Base-by-base conservation (phyloP, 2,797 vertebrate species). In the Sitta carolinensis region DNA sequence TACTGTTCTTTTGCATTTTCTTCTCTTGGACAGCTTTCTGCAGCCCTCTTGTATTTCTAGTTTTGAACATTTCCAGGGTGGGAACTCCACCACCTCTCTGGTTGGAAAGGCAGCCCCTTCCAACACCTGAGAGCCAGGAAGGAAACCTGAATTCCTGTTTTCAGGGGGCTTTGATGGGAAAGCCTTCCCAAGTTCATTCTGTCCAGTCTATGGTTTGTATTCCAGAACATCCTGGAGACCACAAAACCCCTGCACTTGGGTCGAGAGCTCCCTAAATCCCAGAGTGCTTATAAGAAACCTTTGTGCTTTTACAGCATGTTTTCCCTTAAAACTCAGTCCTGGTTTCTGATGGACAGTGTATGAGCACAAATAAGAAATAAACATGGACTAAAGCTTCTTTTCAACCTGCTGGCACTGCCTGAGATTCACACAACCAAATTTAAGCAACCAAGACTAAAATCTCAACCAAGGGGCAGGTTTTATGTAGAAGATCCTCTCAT, bases 271-370 rank as follows among this genome's bases (percentile, higher is more conserved):
- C 55, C 14, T 16, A 48, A 79, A 66, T 76, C n/a, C 20, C 76
- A 67, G 43, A 62, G 13, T 12, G 4, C 36, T 36, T 36, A 10
- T 32, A 42, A 38, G 52, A 54, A 73, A 47, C 13, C 4, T 57
- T 23, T 67, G 27, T 16, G 23, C 34, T 36, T 34, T 84, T 52
- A 43, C 34, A 50, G 42, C 16, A 36, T 51, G 9, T 38, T 58
- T 72, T 42, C 16, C 32, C 45, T 57, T 45, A 17, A 18, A 15
- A 81, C 45, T 1, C 2, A 68, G 47, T 75, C 4, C 38, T 20
- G 15, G 0, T 1, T 81, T 91, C 43, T 82, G 48, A 42, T 0
- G 0, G 52, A 74, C 21, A 75, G 4, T 2, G 3, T 27, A 64
- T 9, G 25, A 86, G 40, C 38, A 68, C 13, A 83, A 62, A n/a